Conservation (phyloP, 1,140 invertebrate genomes). For the Leptoteleia sp. region DNA sequence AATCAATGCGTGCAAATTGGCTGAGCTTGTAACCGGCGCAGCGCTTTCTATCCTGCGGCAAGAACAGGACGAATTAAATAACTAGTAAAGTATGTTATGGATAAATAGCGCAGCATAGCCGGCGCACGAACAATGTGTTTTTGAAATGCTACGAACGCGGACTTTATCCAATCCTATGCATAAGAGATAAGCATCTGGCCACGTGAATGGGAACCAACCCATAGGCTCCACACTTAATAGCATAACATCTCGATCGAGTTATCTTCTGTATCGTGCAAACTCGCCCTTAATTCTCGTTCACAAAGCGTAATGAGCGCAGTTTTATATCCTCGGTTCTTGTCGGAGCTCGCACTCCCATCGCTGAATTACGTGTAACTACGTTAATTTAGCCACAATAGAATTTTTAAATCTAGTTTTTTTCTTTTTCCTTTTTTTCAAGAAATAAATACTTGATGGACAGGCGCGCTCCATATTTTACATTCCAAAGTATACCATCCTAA, state of each 20-base stretch:
- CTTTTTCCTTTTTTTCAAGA: conserved; percentile 20
- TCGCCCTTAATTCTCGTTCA: conserved; percentile 62
- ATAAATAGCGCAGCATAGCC: conserved; percentile 46
- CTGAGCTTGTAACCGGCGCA: too few species aligned
- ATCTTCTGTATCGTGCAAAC: conserved; percentile 62
- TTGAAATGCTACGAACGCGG: conserved; percentile 42
- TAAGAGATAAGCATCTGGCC: conserved; percentile 59
- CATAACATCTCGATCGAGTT: conserved; percentile 65
- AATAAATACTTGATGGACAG: conserved; percentile 25
- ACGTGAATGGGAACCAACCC: conserved; percentile 56
- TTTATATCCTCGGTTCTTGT: conserved; percentile 49
- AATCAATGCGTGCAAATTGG: background rate
- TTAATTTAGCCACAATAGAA: conserved; percentile 44
- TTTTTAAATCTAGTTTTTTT: conserved; percentile 40
- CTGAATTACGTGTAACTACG: conserved; percentile 56
- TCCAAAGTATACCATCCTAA: conserved; percentile 5
- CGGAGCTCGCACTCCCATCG: conserved; percentile 44
- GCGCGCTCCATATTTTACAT: background rate
- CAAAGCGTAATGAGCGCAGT: conserved; percentile 61
- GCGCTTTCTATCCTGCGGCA: too few species aligned
- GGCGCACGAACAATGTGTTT: conserved; percentile 41
- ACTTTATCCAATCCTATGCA: conserved; percentile 55
- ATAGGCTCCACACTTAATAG: conserved; percentile 38
- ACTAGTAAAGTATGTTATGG: conserved; percentile 44
- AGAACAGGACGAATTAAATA: conserved; percentile 15